A percentile compares a stretch with the other conserved stretches of the same genome.
Conservation (phyloP, 2,888 invertebrate genomes). For the Rhopalosiphum nymphaeae region DNA sequence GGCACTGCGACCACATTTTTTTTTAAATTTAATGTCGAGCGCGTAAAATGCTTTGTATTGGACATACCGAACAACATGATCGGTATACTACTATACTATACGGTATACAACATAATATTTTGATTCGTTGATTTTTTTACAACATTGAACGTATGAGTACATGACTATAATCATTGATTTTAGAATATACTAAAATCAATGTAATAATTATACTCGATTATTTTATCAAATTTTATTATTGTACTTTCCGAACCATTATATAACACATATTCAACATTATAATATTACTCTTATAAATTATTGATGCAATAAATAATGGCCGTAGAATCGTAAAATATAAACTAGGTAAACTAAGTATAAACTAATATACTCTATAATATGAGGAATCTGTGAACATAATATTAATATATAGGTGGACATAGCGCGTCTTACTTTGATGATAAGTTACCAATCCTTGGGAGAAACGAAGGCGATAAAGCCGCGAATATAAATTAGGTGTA, state of each 20-base stretch:
- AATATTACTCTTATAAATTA: background rate
- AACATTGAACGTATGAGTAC: background rate
- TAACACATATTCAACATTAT: background rate
- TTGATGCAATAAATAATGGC: background rate
- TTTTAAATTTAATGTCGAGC: background rate
- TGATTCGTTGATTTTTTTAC: background rate
- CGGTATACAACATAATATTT: background rate
- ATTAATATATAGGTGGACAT: background rate
- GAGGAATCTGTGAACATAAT: background rate
- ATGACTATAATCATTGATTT: background rate
- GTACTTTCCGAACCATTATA: background rate
- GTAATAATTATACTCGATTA: background rate
- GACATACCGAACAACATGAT: background rate
- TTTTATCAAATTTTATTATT: background rate
- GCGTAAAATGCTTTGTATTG: background rate
- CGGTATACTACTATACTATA: background rate
- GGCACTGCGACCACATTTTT: background rate
- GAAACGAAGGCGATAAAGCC: background rate
- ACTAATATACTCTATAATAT: background rate
- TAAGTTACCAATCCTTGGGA: background rate
- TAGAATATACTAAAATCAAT: no score
- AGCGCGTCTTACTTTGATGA: background rate
- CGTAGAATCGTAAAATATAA: background rate
- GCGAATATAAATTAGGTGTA: background rate
- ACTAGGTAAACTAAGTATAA: no score